Base-by-base conservation (phyloP, 2,797 vertebrate genomes). In the Threskiornis aethiopicus region DNA sequence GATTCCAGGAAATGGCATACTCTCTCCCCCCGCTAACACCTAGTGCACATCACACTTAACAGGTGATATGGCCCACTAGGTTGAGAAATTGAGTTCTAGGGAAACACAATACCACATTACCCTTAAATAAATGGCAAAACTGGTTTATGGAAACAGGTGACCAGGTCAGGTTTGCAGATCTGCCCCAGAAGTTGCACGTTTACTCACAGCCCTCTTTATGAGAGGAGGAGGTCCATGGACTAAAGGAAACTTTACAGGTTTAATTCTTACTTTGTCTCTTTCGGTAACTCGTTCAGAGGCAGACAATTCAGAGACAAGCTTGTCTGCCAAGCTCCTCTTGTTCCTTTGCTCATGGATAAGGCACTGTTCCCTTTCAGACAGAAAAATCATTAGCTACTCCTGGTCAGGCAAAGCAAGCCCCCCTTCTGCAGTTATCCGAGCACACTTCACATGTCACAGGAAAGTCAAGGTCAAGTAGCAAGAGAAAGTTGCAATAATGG, bases 221-320 rank as follows among this genome's bases (percentile, higher is more conserved):
- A 33, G 5, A 4, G 5, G 22, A 21, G 7, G 8, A 33, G 9
- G 10, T 41, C 39, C 31, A 16, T 0, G 5, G 14, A 49, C 65
- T 73, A 67, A 58, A 73, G 44, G 6, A 37, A 80, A 42, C 19
- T 41, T 65, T 3, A 49, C 8, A 84, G 5, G 19, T 57, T 84
- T 58, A 42, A 29, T 22, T 88, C 55, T 75, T 58, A 55, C 14
- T 75, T 55, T 52, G 29, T 12, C 49, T 71, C 37, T 89, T 79
- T 61, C 51, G 87, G 35, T 42, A 87, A 49, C 17, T 54, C 44
- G 19, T 49, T 86, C 51, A 73, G 75, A 89, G 13, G 26, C n/a
- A 91, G 52, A 1, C 58, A 87, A 19, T 28, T 62, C 44, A 79
- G 35, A 65, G n/a, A 17, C 25, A 58, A 54, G 14, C 41, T 47